Evolutionary conservation across 2,113 vertebrate species (phyloP).

Genomic region (Telmatochromis sp.): DNA sequence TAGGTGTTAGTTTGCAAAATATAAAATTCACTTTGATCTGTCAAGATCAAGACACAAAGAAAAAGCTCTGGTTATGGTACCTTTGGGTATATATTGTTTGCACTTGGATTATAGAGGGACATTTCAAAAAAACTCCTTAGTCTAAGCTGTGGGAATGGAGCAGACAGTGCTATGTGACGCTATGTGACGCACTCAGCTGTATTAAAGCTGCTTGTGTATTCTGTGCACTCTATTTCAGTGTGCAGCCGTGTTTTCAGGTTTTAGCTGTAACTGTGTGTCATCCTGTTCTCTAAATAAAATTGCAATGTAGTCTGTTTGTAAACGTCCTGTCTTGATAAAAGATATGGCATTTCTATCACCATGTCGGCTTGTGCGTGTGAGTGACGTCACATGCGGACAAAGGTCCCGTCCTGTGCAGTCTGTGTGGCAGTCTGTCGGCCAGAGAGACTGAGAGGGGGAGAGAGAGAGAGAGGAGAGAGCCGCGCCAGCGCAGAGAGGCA

Average conservation of each 20-base stretch:
- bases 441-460: background rate
- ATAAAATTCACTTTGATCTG: background rate
- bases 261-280: background rate
- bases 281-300: background rate
- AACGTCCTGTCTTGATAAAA: background rate
- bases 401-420: slow-evolving; percentile 39
- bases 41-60: background rate
- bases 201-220: background rate
- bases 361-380: background rate
- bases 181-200: background rate
- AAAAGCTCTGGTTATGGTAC: background rate
- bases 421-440: slow-evolving; percentile 29
- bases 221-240: background rate
- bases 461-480: background rate
- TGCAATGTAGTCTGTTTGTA: background rate
- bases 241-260: background rate
- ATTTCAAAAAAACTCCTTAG: background rate
- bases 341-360: background rate
- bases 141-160: background rate
- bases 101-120: background rate
- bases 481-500: slow-evolving; percentile 48
- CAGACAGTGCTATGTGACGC: background rate
- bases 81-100: background rate
- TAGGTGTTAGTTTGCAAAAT: background rate
- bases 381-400: slow-evolving; percentile 64